Evolutionary conservation across 2,888 invertebrate species (phyloP), one percentile per base, ranked within the genome.

Genomic region (Erebia epiphron): DNA sequence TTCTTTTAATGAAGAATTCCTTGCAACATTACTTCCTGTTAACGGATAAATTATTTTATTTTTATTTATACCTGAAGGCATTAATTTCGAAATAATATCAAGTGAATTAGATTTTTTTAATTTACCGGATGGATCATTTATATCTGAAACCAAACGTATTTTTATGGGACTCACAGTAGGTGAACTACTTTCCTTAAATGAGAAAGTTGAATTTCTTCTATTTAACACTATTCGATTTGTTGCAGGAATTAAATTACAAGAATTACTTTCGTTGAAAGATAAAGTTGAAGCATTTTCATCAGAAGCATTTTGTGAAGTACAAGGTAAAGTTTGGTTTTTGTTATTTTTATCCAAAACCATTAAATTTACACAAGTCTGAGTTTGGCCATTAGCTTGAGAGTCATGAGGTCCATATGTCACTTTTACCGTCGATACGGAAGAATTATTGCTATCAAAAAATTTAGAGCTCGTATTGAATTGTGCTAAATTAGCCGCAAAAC

Each of bases 331-430:
- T 26, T 58, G 10, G 13, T 16, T 43, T 26, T 41, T n/a, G 13
- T 62, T 21, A 49, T 26, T 49, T 63, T 63, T 49, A 26, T 63
- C n/a, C 26, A 50, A 50, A 50, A 50, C 14, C 18, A 54, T 67
- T 60, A 67, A 43, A 67, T 60, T 67, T 4, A 60, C 10, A 50
- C 9, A 52, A 43, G 67, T 67, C n/a, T 60, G 67, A 41, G 67
- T 67, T 61, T 60, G 60, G 52, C 52, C 35, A 52, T 35, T 16
- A 21, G 58, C 52, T 60, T 61, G 16, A 67, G 41, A 35, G 14
- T 16, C 11, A 52, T 50, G 14, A 50, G 52, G 9, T 52, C 41
- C 3, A 67, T 41, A 50, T 16, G 41, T 18, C 52, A 41, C 52
- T 50, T 61, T 50, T 41, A 61, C n/a, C 21, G 18, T 58, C 4